A percentile compares a stretch with the other conserved stretches of the same genome.
These are phyloP conservation scores for Notodonta dromedarius DNA, from an alignment of 2,888 invertebrate species.

Conservation along the genomic window DNA sequence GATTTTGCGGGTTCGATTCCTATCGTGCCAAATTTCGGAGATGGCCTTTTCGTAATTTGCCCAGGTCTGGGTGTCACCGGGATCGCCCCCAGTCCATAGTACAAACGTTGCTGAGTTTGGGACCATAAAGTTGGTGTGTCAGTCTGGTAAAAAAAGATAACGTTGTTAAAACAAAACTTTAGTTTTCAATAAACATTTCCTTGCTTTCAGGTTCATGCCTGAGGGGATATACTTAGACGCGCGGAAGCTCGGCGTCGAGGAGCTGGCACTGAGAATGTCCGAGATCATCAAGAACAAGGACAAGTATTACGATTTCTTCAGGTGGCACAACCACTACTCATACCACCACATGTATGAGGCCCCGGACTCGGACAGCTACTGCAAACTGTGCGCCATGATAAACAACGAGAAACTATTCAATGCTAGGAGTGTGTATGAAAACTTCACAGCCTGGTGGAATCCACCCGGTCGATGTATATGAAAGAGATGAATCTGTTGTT, in stretches of 20 bases:
- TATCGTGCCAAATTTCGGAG: too few relatives aligned
- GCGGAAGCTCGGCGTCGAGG: slow-evolving; percentile 9
- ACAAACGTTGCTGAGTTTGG: too few relatives aligned
- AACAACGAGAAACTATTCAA: slow-evolving; percentile 12
- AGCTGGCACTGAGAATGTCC: slow-evolving; percentile 38
- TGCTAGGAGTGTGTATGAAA: slow-evolving; percentile 15
- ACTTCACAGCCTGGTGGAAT: slow-evolving; percentile 41
- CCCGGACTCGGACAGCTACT: slow-evolving; percentile 29
- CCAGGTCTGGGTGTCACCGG: too few relatives aligned
- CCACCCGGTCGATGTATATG: slow-evolving; percentile 16
- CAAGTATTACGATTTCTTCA: slow-evolving; percentile 44
- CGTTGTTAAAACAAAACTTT: neutral
- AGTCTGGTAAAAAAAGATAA: neutral
- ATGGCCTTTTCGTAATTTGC: too few relatives aligned
- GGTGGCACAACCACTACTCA: slow-evolving; percentile 51
- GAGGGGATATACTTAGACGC: slow-evolving; percentile 39
- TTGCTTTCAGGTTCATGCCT: slow-evolving; percentile 45
- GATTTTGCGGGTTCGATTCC: too few relatives aligned
- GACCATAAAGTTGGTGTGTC: too few relatives aligned
- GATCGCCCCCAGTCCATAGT: too few relatives aligned
- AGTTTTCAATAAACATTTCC: neutral
- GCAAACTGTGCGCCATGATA: slow-evolving; percentile 32
- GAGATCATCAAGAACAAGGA: slow-evolving; percentile 38
- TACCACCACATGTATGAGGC: slow-evolving; percentile 31
- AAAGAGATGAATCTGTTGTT: too few relatives aligned